Evolutionary conservation across 1,140 invertebrate genomes (phyloP).

Genomic region (Dolichoris vasculosae): DNA sequence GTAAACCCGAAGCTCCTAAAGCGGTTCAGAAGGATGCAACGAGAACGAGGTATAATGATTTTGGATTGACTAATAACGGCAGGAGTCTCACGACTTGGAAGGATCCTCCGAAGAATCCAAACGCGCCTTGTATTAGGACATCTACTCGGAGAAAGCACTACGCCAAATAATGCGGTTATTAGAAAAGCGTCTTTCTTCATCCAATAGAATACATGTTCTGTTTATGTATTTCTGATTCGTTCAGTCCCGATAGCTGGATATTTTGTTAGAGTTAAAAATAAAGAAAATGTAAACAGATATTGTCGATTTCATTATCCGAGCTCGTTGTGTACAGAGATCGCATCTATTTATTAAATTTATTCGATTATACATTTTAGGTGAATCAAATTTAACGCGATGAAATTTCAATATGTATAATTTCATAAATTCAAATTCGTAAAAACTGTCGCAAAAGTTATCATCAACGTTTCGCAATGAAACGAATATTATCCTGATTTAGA

Average conservation of each 20-base stretch:
- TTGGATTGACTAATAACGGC: conserved; percentile 44
- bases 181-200: not conserved
- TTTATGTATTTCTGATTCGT: not conserved
- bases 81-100: conserved; percentile 53
- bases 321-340: not conserved
- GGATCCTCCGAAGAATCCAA: conserved; percentile 52
- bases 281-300: not conserved
- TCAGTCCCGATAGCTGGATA: not conserved
- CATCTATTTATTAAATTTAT: not conserved
- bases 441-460: no score
- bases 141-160: conserved; percentile 63
- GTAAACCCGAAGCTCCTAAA: not conserved
- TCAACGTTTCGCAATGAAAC: no score
- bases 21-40: not conserved
- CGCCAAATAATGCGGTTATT: conserved; percentile 52
- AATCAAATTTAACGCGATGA: no score
- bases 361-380: not conserved
- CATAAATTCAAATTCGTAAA: no score
- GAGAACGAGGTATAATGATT: conserved; percentile 55
- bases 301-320: not conserved
- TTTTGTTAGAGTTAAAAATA: not conserved
- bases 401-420: no score
- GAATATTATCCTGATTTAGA: not conserved
- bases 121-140: conserved; percentile 60
- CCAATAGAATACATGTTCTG: not conserved